phyloP scores from a whole-genome alignment of 2,113 vertebrate genomes.

The Pomatorhinus ruficollis region DNA sequence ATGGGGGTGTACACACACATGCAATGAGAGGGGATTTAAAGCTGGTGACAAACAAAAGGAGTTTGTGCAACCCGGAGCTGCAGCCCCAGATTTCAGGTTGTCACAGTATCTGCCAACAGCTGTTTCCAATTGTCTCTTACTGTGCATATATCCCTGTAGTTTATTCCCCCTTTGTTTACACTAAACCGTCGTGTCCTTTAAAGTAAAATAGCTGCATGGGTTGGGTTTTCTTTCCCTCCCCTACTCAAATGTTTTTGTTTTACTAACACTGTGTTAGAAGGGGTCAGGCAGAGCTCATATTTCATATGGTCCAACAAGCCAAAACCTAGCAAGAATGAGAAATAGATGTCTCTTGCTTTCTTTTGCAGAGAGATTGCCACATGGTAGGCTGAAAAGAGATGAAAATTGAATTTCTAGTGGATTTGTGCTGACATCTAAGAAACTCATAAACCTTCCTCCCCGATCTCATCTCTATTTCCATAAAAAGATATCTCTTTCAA shows the following conservation, averaged over 20 bases:
- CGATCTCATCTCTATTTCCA: not conserved
- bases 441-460: not conserved
- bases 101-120: slow-evolving; percentile 46
- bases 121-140: slow-evolving; percentile 62
- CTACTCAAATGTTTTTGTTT: slow-evolving; percentile 69
- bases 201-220: slow-evolving; percentile 65
- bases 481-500: not conserved
- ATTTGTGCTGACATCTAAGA: not conserved
- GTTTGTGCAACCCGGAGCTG: not conserved
- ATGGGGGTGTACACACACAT: not conserved
- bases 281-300: slow-evolving; percentile 61
- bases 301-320: slow-evolving; percentile 50
- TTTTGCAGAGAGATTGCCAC: not conserved
- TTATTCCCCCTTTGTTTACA: slow-evolving; percentile 69
- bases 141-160: slow-evolving; percentile 63
- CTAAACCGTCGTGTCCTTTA: slow-evolving; percentile 56
- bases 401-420: slow-evolving; percentile 3
- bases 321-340: slow-evolving; percentile 33
- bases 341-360: slow-evolving; percentile 7
- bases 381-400: not conserved
- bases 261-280: slow-evolving; percentile 65
- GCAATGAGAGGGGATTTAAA: not conserved
- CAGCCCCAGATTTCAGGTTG: slow-evolving; percentile 33
- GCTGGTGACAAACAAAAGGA: slow-evolving; percentile 15
- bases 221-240: slow-evolving; percentile 48